Conservation (phyloP, 2,113 vertebrate genomes). For the Leptodactylus fuscus region DNA sequence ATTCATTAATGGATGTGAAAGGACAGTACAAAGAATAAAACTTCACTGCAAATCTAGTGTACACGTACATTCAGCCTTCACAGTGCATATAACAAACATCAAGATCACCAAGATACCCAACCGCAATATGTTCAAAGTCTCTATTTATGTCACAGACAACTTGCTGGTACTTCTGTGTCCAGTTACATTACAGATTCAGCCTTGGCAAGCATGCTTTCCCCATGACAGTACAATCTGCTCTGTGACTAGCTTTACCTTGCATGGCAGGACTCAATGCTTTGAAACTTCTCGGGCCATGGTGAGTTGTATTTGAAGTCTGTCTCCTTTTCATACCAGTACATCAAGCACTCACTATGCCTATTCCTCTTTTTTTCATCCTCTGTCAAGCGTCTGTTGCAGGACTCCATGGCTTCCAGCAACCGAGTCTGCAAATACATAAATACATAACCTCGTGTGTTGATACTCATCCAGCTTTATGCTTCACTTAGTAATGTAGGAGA, state of each 20-base stretch:
- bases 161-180: too few species aligned
- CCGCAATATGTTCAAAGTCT: too few species aligned
- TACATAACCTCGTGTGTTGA: neutral
- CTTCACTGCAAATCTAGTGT: too few species aligned
- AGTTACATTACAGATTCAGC: too few species aligned
- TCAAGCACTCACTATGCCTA: constrained; percentile 86
- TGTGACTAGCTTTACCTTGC: constrained; percentile 75
- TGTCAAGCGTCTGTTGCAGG: constrained; percentile 79
- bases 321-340: constrained; percentile 81
- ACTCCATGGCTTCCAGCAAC: constrained; percentile 91
- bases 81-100: too few species aligned
- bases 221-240: neutral
- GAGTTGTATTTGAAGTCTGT: constrained; percentile 80
- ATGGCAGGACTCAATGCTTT: constrained; percentile 80
- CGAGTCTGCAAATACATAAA: constrained; percentile 73
- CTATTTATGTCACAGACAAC: too few species aligned
- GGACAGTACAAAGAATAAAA: too few species aligned
- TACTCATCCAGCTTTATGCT: neutral
- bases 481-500: neutral
- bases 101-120: too few species aligned
- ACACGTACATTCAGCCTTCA: too few species aligned
- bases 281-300: constrained; percentile 85
- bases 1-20: too few species aligned
- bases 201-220: too few species aligned
- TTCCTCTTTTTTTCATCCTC: constrained; percentile 87